A percentile compares a stretch with the other conserved stretches of the same genome.
Evolutionary conservation across 2,888 invertebrate genomes (phyloP).

Genomic region (Hirtodrosophila alboralis): DNA sequence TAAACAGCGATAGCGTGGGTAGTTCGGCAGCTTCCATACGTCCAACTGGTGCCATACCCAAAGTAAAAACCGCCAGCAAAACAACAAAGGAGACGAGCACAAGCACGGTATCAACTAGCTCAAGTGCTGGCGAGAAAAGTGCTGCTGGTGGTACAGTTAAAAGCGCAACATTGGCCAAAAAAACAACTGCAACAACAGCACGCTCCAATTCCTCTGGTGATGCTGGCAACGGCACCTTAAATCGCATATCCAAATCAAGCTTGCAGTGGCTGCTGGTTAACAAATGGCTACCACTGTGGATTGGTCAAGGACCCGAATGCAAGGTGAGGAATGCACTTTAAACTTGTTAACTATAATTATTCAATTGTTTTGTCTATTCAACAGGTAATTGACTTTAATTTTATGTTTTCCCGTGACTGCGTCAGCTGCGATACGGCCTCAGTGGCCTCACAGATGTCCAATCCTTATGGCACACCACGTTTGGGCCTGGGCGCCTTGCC

Average conservation of each 20-base stretch:
- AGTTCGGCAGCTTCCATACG: slow-evolving; percentile 39
- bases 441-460: slow-evolving; percentile 76
- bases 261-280: slow-evolving; percentile 88
- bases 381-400: slow-evolving; percentile 84
- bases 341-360: neutral
- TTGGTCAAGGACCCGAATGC: slow-evolving; percentile 85
- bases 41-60: slow-evolving; percentile 81
- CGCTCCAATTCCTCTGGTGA: slow-evolving; percentile 61
- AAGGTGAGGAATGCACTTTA: no score
- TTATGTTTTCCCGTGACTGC: slow-evolving; percentile 84
- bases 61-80: slow-evolving; percentile 70
- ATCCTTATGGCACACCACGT: slow-evolving; percentile 79
- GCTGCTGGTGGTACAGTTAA: slow-evolving; percentile 46
- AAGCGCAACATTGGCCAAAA: slow-evolving; percentile 55
- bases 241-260: slow-evolving; percentile 87
- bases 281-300: slow-evolving; percentile 88
- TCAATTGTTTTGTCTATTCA: neutral
- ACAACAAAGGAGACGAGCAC: slow-evolving; percentile 55
- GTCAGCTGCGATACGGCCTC: slow-evolving; percentile 82
- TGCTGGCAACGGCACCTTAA: slow-evolving; percentile 76
- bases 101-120: slow-evolving; percentile 18
- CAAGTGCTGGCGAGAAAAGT: slow-evolving; percentile 26
- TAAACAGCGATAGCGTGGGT: slow-evolving; percentile 21
- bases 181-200: slow-evolving; percentile 64
- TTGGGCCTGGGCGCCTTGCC: slow-evolving; percentile 66